These are phyloP conservation scores for Dione juno DNA, from an alignment of 2,888 invertebrate genomes.

Conservation along the genomic window DNA sequence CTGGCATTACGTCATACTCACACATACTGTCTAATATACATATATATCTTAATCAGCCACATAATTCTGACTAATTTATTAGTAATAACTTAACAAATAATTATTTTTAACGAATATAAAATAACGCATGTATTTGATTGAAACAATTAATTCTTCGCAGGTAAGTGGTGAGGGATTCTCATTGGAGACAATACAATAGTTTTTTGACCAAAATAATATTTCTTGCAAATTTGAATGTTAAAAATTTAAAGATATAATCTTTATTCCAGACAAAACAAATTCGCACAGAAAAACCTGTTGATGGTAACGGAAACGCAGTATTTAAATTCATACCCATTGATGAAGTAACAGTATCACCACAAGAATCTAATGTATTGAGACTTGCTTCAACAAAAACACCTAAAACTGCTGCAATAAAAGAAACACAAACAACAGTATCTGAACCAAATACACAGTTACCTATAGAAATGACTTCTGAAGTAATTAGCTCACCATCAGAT, in stretches of 20 bases:
- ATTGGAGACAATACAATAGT: conserved; percentile 11
- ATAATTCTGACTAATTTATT: conserved; percentile 37
- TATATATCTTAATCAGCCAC: conserved; percentile 36
- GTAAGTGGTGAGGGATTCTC: conserved; percentile 69
- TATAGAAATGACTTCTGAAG: conserved; percentile 50
- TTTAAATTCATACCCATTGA: conserved; percentile 80
- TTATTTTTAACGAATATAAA: conserved; percentile 11
- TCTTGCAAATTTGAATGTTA: neutral
- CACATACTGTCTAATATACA: conserved; percentile 22
- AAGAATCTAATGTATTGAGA: conserved; percentile 75
- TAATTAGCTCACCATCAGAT: conserved; percentile 41
- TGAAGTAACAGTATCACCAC: conserved; percentile 67
- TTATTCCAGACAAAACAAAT: conserved; percentile 82
- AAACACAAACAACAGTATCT: conserved; percentile 62
- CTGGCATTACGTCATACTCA: conserved; percentile 47
- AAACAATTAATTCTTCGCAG: conserved; percentile 43
- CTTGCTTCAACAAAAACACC: conserved; percentile 68
- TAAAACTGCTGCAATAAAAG: conserved; percentile 55
- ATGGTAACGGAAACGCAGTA: conserved; percentile 68
- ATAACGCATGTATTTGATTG: conserved; percentile 32
- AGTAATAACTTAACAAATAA: conserved; percentile 16
- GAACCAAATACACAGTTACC: conserved; percentile 68
- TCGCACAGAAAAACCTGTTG: conserved; percentile 76
- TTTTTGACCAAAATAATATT: neutral
- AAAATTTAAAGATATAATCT: conserved; percentile 34